Percentiles rank a stretch among this genome's conserved stretches.
Conservation (phyloP, 2,113 vertebrate genomes). For the Chinchilla lanigera region DNA sequence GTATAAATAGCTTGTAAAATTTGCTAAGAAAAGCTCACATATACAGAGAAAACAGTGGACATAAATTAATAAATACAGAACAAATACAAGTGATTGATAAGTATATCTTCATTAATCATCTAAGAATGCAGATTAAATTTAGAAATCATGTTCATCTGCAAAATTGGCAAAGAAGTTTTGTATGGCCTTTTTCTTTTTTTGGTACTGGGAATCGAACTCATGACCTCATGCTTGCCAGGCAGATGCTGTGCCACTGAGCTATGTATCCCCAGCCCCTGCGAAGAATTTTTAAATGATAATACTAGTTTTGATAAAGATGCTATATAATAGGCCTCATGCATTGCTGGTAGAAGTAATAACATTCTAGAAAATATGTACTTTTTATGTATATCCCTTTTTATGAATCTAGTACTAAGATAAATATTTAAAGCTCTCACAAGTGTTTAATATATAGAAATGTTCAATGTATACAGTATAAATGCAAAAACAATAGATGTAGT, state of each 20-base stretch:
- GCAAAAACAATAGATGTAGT: neutral
- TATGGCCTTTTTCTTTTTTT: neutral
- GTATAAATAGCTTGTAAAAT: neutral
- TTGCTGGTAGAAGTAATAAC: neutral
- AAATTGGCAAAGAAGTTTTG: slow-evolving; percentile 31
- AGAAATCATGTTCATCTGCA: neutral
- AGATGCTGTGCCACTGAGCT: too few species aligned
- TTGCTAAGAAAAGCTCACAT: neutral
- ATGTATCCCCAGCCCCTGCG: too few species aligned
- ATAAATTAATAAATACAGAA: neutral
- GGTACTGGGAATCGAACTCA: too few species aligned
- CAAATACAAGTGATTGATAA: slow-evolving; percentile 27
- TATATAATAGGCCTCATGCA: neutral
- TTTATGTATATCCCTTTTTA: neutral
- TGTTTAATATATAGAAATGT: neutral
- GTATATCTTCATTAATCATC: neutral
- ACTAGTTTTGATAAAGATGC: neutral
- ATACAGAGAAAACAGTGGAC: neutral
- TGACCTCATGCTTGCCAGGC: too few species aligned
- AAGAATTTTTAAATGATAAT: neutral
- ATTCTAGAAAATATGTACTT: neutral
- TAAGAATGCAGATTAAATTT: slow-evolving; percentile 29
- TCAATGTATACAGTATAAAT: neutral
- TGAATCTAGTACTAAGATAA: neutral
- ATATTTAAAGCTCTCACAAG: neutral